These are phyloP conservation scores for Alligator mississippiensis DNA, from an alignment of 2,113 vertebrate species.

Conservation along the genomic window DNA sequence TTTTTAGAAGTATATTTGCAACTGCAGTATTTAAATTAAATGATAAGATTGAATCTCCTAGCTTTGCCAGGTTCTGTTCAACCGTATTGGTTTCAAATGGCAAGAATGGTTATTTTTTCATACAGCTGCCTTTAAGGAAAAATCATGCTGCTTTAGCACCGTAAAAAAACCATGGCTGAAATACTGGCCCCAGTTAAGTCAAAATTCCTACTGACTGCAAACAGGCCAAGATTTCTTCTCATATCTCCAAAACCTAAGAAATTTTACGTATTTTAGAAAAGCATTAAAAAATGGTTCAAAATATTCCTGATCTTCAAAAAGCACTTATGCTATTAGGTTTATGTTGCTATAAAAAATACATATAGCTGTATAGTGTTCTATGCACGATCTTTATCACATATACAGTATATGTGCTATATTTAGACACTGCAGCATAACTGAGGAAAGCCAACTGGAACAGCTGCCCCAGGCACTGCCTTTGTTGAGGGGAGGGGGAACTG, in stretches of 20 bases:
- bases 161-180: background rate
- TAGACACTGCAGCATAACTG: no score
- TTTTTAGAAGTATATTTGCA: background rate
- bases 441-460: no score
- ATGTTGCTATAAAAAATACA: background rate
- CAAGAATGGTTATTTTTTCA: background rate
- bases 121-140: background rate
- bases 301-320: background rate
- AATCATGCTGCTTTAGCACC: background rate
- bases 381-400: background rate
- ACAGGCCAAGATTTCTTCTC: constrained; percentile 20
- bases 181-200: constrained; percentile 8
- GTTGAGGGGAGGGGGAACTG: no score
- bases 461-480: no score
- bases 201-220: constrained; percentile 1
- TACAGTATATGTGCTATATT: background rate
- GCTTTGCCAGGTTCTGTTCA: constrained; percentile 52
- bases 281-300: background rate
- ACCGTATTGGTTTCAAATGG: background rate
- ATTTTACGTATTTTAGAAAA: constrained; percentile 40
- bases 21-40: background rate
- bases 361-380: constrained; percentile 49
- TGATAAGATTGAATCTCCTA: constrained; percentile 2
- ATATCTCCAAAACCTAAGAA: constrained; percentile 46
- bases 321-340: background rate